Evolutionary conservation across 2,797 vertebrate genomes (phyloP).

Genomic region (Pangasius djambal): DNA sequence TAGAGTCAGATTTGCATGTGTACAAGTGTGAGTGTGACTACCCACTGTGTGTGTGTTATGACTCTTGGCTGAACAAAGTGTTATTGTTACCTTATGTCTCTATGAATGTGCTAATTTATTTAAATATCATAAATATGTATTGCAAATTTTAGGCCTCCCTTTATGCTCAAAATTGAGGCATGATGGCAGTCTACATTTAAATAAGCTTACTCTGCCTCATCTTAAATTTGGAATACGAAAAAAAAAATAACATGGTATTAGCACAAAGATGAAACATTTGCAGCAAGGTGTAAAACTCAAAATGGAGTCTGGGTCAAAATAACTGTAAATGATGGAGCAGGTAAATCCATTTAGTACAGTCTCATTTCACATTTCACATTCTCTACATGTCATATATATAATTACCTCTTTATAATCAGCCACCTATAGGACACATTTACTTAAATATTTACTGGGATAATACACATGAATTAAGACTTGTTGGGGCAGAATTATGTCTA

Average conservation of each 20-base stretch:
- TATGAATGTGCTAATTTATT: constrained; percentile 8
- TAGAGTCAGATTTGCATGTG: not conserved
- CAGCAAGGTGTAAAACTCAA: constrained; percentile 3
- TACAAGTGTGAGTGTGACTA: not conserved
- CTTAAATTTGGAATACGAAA: not conserved
- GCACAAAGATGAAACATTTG: not conserved
- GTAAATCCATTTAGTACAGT: constrained; percentile 1
- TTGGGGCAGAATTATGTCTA: not conserved
- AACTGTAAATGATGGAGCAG: constrained; percentile 1
- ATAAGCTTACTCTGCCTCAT: not conserved
- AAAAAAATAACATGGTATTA: constrained; percentile 11
- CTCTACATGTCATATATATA: constrained; percentile 6
- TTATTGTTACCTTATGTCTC: not conserved
- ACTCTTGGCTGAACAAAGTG: not conserved
- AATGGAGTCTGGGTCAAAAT: constrained; percentile 13
- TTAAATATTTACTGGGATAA: not conserved
- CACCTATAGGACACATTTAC: constrained; percentile 8
- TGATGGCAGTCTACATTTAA: not conserved
- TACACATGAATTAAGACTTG: constrained; percentile 5
- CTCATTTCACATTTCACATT: constrained; percentile 1
- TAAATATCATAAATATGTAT: not conserved
- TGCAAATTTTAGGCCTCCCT: not conserved
- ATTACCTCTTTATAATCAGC: not conserved
- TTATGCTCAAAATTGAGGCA: not conserved
- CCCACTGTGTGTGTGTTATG: not conserved